Base-by-base conservation (phyloP, 2,888 invertebrate species). In the Agrotis exclamationis region DNA sequence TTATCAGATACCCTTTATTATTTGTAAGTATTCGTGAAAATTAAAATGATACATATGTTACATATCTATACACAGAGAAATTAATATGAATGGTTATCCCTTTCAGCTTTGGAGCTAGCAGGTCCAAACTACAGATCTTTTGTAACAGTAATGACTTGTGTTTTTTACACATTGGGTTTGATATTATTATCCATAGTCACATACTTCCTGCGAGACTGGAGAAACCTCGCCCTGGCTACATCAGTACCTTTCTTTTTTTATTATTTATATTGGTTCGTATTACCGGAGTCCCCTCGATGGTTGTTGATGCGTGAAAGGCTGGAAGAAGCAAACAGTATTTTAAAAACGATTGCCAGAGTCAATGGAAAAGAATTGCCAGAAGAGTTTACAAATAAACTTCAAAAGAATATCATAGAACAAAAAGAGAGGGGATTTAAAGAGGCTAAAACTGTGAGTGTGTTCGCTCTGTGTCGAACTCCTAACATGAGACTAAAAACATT, bases 1-100 rank as follows among this genome's bases (percentile, higher is more conserved):
- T 53, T 99, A 99, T 93, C 99, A 99, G 95, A 99, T 99, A 92
- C 99, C 99, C 0, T 99, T 99, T 91, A 99, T 99, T 74, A 99
- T 99, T 88, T 98, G 99, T 99, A 95, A 97, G 24, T 54, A 47
- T 44, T 24, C 20, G 48, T 20, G 2, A n/a, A 54, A 18, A 3
- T 50, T 24, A 1, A 20, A 47, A 45, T 24, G 14, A 48, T 45
- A n/a, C 44, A 9, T 56, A 22, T 18, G 16, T 53, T n/a, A n/a
- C n/a, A 56, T 54, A 6, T 47, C 20, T 45, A 24, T 33, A 11
- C 13, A 16, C 13, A 16, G 20, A 22, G 1, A 44, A 18, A 44
- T 48, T 78, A 48, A 56, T 18, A 6, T 20, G 3, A 39, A 22
- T 22, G 20, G 1, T 62, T 70, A 56, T 48, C 51, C 20, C 67